Base-by-base conservation (phyloP, 2,113 vertebrate genomes). In the Corydoras sp. region DNA sequence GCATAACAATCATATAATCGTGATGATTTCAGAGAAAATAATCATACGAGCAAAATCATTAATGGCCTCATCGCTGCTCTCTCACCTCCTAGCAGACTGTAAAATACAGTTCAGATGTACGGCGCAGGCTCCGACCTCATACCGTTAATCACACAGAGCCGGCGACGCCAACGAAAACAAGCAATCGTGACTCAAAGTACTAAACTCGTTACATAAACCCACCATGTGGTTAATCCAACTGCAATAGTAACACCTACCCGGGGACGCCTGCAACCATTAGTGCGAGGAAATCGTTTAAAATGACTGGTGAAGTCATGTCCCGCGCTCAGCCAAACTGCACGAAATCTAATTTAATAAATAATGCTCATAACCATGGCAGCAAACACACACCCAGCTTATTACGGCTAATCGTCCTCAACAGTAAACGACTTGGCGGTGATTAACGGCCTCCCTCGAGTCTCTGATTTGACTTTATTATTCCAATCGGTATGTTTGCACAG, bases 401-500 rank as follows among this genome's bases (percentile, higher is more conserved):
- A 67, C 3, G 24, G 3, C 13, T 15, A 55, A 69, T 65, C 43
- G 55, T 61, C 18, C 55, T 15, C 5, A 72, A 69, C 31, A 31
- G 67, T 2, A 68, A 51, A 50, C 15, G 2, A n/a, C 58, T 62
- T 63, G 50, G 62, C 48, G 32, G 69, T 64, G 18, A 71, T 68
- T 15, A 60, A 14, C 11, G 9, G 24, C 62, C 55, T 10, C 31
- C 11, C 24, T 10, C 58, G 32, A 43, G 32, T 31, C 15, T 58
- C 49, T 5, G 66, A 48, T 54, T 29, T 8, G 15, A 32, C 5
- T 2, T 24, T 10, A 10, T 51, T 10, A 31, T 50, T 72, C 32
- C 31, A 14, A 53, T 53, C 10, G 9, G 7, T 10, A 49, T 50
- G 18, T 49, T 15, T 64, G 32, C 63, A 24, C 18, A 30, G 49